Conservation (phyloP, 2,113 vertebrate genomes). For the Variabilichromis moorii region DNA sequence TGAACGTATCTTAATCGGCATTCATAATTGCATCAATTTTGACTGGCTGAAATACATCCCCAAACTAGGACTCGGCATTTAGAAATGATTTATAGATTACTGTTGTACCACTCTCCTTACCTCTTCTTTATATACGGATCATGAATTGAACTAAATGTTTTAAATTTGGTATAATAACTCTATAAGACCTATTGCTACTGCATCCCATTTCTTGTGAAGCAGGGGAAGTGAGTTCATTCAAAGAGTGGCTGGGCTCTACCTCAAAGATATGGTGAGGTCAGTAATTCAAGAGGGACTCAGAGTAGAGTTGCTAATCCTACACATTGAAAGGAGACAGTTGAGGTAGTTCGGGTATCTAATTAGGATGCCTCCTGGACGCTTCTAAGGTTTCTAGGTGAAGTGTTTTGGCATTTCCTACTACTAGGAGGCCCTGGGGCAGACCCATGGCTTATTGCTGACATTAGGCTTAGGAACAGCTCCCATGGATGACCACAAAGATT, state of each 20-base stretch:
- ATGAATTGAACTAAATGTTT: background rate
- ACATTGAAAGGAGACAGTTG: background rate
- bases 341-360: background rate
- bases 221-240: background rate
- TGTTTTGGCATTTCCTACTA: background rate
- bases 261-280: background rate
- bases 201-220: background rate
- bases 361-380: background rate
- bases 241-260: background rate
- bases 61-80: background rate
- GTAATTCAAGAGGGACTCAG: background rate
- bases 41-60: background rate
- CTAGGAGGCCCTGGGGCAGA: background rate
- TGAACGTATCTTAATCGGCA: rapidly evolving
- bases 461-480: background rate
- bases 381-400: background rate
- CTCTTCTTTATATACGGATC: background rate
- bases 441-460: background rate
- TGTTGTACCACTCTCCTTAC: background rate
- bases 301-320: background rate
- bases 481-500: background rate
- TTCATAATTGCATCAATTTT: background rate
- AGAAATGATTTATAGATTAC: background rate
- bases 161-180: background rate
- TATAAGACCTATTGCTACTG: background rate